These are phyloP conservation scores for Crotalus horridus DNA, from an alignment of 2,113 vertebrate genomes.

Conservation along the genomic window DNA sequence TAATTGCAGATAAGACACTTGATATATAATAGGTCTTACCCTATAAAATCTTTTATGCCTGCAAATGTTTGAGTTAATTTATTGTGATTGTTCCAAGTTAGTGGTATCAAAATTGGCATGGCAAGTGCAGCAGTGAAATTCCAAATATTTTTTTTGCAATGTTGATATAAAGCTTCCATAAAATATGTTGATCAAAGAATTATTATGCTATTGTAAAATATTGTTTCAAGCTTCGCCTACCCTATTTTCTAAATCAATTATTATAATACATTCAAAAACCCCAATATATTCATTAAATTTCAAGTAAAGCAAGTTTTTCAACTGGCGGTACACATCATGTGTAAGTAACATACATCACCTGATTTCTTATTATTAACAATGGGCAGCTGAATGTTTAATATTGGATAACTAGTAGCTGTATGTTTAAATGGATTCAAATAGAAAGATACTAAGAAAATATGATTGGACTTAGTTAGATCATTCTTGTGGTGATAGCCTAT, in stretches of 20 bases:
- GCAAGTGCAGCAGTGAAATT: slow-evolving; percentile 14
- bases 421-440: not conserved
- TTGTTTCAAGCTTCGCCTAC: not conserved
- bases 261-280: not conserved
- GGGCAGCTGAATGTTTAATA: not conserved
- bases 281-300: not conserved
- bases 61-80: not conserved
- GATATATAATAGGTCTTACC: not conserved
- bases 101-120: not conserved
- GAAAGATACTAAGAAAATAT: not conserved
- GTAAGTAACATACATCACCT: not conserved
- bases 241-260: not conserved
- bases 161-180: slow-evolving; percentile 33
- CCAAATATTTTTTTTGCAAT: not conserved
- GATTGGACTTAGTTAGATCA: not conserved
- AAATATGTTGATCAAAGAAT: not conserved
- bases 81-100: not conserved
- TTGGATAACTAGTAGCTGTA: not conserved
- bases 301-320: not conserved
- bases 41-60: not conserved
- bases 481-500: not conserved
- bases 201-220: not conserved
- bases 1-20: not conserved
- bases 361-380: not conserved
- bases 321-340: not conserved